Percentiles rank a stretch among this genome's conserved stretches.
Conservation (phyloP, 2,888 invertebrate genomes). For the Actias luna region DNA sequence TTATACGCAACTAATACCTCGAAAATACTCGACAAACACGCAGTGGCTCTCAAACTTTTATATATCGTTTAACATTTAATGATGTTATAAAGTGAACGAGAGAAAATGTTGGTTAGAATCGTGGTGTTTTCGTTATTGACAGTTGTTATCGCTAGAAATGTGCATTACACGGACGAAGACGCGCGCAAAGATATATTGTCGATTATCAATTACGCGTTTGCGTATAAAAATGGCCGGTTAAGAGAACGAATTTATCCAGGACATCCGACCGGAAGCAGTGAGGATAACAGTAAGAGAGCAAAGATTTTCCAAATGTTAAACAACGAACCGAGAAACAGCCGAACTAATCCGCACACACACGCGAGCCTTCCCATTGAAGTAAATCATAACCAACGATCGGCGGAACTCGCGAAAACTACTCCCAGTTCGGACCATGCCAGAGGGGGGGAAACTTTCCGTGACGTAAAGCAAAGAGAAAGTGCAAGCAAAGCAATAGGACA, state of each 20-base stretch:
- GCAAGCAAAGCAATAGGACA: too few species aligned
- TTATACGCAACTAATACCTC: too few species aligned
- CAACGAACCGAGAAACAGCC: neutral
- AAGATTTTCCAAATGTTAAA: neutral
- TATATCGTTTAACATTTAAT: too few species aligned
- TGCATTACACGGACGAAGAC: neutral
- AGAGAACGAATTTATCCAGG: neutral
- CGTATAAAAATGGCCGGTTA: neutral
- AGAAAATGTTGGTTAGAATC: slow-evolving; percentile 12
- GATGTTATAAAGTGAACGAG: slow-evolving; percentile 13
- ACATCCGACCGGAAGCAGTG: neutral
- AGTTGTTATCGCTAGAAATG: neutral
- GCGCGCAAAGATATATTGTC: neutral
- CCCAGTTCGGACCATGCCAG: neutral
- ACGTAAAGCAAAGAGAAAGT: neutral
- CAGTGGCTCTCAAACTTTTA: neutral
- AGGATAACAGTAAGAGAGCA: neutral
- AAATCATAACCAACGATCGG: neutral
- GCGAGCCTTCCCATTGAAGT: neutral
- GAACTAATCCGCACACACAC: neutral
- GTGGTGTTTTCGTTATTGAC: slow-evolving; percentile 5
- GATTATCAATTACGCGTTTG: slow-evolving; percentile 3
- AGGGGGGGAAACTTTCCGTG: neutral
- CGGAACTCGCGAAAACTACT: neutral
- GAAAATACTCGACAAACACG: neutral